phyloP scores from a whole-genome alignment of 2,888 invertebrate genomes.

The Minunthozetes semirufus region DNA sequence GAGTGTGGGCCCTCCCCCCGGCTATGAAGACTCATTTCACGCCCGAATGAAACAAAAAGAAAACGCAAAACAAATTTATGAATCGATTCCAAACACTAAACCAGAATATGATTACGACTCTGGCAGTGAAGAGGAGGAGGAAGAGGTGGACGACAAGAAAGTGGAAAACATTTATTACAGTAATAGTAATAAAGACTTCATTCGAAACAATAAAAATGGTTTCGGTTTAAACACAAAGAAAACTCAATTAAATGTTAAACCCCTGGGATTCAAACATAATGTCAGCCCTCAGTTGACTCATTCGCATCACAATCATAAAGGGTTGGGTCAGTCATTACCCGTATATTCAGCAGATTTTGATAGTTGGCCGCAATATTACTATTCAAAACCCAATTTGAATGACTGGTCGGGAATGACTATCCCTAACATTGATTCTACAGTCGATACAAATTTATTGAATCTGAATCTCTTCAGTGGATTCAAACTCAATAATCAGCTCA shows the following conservation, averaged over 20 bases:
- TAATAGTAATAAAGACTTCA: background rate
- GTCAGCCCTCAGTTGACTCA: no score
- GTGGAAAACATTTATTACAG: background rate
- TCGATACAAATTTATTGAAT: background rate
- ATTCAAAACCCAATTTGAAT: no score
- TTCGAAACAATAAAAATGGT: no score
- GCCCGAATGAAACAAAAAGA: background rate
- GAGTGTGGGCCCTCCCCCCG: background rate
- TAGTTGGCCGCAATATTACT: background rate
- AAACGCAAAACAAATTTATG: background rate
- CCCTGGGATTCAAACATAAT: no score
- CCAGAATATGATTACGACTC: conserved; percentile 1
- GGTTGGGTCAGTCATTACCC: no score
- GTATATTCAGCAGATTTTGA: background rate
- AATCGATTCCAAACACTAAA: background rate
- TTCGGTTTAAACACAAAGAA: no score
- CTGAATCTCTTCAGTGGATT: background rate
- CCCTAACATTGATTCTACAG: background rate
- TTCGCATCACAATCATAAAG: no score
- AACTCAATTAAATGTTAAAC: no score
- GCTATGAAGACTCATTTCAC: background rate
- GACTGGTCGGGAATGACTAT: background rate
- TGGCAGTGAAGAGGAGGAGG: background rate
- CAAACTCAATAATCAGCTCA: background rate
- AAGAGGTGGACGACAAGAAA: background rate